Evolutionary conservation across 2,113 vertebrate genomes (phyloP), one percentile per base, ranked within the genome.

Genomic region (Sinocyclocheilus anshuiensis): DNA sequence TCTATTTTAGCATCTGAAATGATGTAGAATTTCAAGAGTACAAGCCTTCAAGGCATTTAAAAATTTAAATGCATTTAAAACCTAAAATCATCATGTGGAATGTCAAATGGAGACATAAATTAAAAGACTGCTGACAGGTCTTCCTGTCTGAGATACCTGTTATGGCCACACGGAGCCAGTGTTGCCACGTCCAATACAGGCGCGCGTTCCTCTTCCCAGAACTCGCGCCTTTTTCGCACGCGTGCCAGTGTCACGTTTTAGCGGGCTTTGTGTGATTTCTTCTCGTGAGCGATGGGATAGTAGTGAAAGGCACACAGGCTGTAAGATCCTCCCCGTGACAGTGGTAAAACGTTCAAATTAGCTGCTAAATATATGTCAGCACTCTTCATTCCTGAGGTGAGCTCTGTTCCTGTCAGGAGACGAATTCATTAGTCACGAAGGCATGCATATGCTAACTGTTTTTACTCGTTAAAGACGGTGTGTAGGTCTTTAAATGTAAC

Each of bases 91-190:
- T 48, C 7, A 63, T 29, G 10, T 48, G 33, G 11, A 81, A 81
- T 81, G 42, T 18, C n/a, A 81, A 67, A 45, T 26, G 15, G n/a
- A 63, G 9, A 29, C 36, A 26, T 81, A 65, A 81, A 65, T 63
- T 61, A 63, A 42, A 22, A 59, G 39, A 63, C 78, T 24, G 36
- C 36, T 81, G 59, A 42, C 33, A 45, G 36, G 33, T 61, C 50
- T 53, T 53, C 13, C 50, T 53, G 50, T 53, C 57, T 45, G 80
- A 33, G 36, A 33, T 78, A 77, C 80, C 6, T 5, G 45, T 83
- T 24, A 16, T 48, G 84, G 81, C 81, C 94, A 93, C 91, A 84
- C 90, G 92, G 92, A 91, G 94, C 92, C 93, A 93, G 91, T 93
- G 89, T 94, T 94, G 92, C 75, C 91, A 86, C 93, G 93, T 86